These are phyloP conservation scores for Rhorus exstirpatorius DNA, from an alignment of 2,888 invertebrate species.

Conservation along the genomic window DNA sequence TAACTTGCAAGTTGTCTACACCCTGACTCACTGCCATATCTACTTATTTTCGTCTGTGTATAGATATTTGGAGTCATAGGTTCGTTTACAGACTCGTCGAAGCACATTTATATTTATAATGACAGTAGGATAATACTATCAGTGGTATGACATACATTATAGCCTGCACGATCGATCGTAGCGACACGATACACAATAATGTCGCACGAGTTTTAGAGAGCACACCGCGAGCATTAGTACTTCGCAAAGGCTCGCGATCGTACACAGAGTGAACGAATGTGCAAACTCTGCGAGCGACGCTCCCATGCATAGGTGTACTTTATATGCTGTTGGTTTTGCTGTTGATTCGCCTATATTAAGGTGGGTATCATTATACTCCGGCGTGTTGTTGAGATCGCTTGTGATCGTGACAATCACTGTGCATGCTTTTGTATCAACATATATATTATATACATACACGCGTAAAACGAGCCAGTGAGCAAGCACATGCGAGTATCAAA, in stretches of 20 bases:
- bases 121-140: conserved; percentile 30
- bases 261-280: conserved; percentile 24
- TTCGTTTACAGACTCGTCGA: not conserved
- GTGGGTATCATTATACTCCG: conserved; percentile 19
- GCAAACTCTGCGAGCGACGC: conserved; percentile 15
- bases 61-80: not conserved
- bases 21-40: not conserved
- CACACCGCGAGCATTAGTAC: conserved; percentile 21
- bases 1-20: too few relatives aligned
- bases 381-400: conserved; percentile 31
- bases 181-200: conserved; percentile 7
- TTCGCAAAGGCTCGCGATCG: conserved; percentile 16
- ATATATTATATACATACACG: not conserved
- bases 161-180: conserved; percentile 16
- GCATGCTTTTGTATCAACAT: conserved; percentile 24
- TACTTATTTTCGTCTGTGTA: not conserved
- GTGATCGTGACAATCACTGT: conserved; percentile 32
- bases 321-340: conserved; percentile 28
- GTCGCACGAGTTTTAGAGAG: conserved; percentile 10
- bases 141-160: conserved; percentile 18
- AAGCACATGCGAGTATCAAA: not conserved
- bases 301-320: conserved; percentile 10
- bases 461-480: not conserved
- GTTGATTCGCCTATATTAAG: conserved; percentile 29
- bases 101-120: conserved; percentile 26